Conservation (phyloP, 2,113 vertebrate species). For the Tenrec ecaudatus region DNA sequence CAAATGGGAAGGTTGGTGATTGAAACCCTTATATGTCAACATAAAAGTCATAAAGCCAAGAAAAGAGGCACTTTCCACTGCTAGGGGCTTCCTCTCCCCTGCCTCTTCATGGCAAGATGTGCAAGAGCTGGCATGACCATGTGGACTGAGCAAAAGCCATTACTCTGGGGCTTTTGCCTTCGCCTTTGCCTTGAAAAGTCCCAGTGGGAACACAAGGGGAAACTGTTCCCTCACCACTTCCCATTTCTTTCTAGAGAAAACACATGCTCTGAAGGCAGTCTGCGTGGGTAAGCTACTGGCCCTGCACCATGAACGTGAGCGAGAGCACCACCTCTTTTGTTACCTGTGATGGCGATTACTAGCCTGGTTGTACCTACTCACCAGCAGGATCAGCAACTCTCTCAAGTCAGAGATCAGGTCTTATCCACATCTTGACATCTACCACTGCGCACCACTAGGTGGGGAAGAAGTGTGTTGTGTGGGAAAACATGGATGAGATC, state of each 20-base stretch:
- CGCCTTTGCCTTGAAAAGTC: background rate
- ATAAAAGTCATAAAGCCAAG: background rate
- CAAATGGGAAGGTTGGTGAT: background rate
- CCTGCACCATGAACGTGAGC: background rate
- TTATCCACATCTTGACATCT: background rate
- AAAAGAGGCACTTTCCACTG: background rate
- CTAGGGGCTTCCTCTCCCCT: background rate
- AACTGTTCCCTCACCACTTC: background rate
- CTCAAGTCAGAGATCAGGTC: background rate
- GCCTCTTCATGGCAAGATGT: background rate
- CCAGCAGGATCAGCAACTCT: background rate
- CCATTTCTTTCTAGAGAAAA: background rate
- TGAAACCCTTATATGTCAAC: background rate
- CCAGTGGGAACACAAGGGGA: background rate
- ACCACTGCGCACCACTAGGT: background rate
- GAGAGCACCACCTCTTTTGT: background rate
- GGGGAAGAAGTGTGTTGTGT: background rate
- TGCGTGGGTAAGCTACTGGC: no score
- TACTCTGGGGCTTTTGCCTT: background rate
- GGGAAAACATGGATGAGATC: no score
- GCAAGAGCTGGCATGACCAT: background rate
- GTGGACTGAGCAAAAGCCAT: background rate
- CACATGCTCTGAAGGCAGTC: background rate
- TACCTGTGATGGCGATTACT: background rate
- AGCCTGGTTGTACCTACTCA: background rate